A percentile compares a stretch with the other conserved stretches of the same genome.
These are phyloP conservation scores for Tetanocera ferruginea DNA, from an alignment of 2,888 invertebrate genomes.

Conservation along the genomic window DNA sequence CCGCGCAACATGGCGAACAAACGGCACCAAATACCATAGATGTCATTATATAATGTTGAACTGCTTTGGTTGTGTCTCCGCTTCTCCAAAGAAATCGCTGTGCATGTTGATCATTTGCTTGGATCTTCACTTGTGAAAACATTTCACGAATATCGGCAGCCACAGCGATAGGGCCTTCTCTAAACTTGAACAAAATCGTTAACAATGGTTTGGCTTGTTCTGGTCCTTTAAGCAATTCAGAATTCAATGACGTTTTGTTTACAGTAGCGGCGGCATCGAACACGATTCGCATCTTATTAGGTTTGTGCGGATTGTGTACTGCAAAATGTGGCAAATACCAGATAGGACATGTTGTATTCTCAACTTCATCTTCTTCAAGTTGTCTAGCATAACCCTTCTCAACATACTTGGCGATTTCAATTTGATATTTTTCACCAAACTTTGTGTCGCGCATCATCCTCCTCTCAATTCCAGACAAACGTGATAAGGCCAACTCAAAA, in stretches of 20 bases:
- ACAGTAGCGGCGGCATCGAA: conserved; percentile 57
- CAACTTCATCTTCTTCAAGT: conserved; percentile 2
- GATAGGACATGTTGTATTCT: neutral
- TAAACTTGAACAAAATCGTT: conserved; percentile 33
- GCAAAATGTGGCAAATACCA: conserved; percentile 58
- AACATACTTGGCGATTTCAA: conserved; percentile 46
- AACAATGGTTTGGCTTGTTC: conserved; percentile 47
- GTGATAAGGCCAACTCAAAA: no score
- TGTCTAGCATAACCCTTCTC: no score
- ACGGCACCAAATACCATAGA: conserved; percentile 47
- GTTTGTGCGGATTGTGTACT: conserved; percentile 55
- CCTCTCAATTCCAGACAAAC: no score
- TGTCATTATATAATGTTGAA: no score
- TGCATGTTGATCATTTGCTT: conserved; percentile 51
- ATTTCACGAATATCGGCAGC: conserved; percentile 20
- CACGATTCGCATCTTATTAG: conserved; percentile 53
- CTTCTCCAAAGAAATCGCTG: conserved; percentile 49
- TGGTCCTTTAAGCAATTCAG: conserved; percentile 53
- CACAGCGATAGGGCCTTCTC: conserved; percentile 26
- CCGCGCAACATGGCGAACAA: no score
- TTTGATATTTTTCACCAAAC: neutral
- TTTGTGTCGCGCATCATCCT: neutral
- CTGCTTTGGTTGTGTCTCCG: no score
- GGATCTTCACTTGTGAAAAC: no score
- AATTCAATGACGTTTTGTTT: conserved; percentile 53